Percentiles rank a stretch among this genome's conserved stretches.
phyloP scores from a whole-genome alignment of 2,113 vertebrate species.

The Empidonax traillii region DNA sequence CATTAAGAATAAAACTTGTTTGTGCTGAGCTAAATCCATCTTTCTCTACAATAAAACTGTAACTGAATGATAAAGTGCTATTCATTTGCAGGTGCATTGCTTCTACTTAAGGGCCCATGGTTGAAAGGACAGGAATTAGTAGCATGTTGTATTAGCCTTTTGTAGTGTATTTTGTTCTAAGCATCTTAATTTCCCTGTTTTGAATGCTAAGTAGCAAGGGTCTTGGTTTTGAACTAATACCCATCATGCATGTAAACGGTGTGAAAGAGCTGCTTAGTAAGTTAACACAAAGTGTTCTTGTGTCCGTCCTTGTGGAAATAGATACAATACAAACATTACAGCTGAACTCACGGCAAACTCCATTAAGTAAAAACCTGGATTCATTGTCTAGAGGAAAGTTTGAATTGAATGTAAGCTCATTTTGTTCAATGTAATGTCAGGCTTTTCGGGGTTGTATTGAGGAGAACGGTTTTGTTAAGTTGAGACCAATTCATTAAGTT shows the following conservation, averaged over 20 bases:
- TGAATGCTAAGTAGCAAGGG: conserved; percentile 98
- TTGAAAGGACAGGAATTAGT: conserved; percentile 97
- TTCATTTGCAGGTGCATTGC: conserved; percentile 99
- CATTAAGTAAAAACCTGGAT: conserved; percentile 94
- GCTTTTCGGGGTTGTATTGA: conserved; percentile 97
- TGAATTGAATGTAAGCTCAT: conserved; percentile 96
- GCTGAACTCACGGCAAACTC: conserved; percentile 97
- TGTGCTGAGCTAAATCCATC: conserved; percentile 84
- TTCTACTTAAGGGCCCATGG: conserved; percentile 94
- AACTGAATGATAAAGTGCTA: conserved; percentile 93
- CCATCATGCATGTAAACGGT: conserved; percentile 98
- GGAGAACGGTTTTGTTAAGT: conserved; percentile 96
- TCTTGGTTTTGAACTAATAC: conserved; percentile 96
- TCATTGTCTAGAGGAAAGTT: conserved; percentile 89
- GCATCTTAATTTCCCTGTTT: conserved; percentile 99
- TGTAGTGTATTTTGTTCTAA: conserved; percentile 98
- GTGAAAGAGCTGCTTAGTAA: conserved; percentile 99
- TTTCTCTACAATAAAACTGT: conserved; percentile 86
- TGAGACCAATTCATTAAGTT: conserved; percentile 99
- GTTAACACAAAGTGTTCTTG: conserved; percentile 99
- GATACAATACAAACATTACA: conserved; percentile 99
- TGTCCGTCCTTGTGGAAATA: conserved; percentile 99
- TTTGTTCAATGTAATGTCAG: conserved; percentile 99
- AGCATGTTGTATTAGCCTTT: conserved; percentile 99
- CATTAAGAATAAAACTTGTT: conserved; percentile 87